Conservation (phyloP, 2,888 invertebrate species). For the Penaeus monodon region DNA sequence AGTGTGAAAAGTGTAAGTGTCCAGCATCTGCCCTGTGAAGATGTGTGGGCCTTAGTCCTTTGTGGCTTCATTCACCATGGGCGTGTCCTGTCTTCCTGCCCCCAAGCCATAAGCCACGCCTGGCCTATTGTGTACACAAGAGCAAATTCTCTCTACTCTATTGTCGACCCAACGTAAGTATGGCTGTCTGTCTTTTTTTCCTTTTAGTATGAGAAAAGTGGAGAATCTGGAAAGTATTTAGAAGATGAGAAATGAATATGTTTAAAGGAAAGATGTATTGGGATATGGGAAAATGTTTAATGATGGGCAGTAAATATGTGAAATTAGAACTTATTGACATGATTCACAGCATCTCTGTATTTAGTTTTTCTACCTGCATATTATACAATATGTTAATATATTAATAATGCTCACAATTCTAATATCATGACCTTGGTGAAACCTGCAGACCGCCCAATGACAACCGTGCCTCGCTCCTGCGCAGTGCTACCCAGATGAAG, state of each 20-base stretch:
- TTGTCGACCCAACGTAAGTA: slow-evolving; percentile 84
- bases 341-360: no score
- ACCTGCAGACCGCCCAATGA: slow-evolving; percentile 89
- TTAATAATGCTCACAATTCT: no score
- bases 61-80: slow-evolving; percentile 90
- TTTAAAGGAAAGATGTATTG: no score
- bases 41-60: slow-evolving; percentile 91
- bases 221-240: neutral
- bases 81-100: slow-evolving; percentile 85
- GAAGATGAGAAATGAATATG: no score
- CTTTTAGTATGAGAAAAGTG: neutral
- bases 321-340: no score
- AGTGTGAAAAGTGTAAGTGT: slow-evolving; percentile 73
- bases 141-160: slow-evolving; percentile 89
- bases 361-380: no score
- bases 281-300: no score
- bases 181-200: neutral
- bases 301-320: no score
- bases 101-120: slow-evolving; percentile 87
- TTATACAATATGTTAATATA: no score
- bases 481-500: slow-evolving; percentile 87
- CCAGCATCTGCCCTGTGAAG: slow-evolving; percentile 77
- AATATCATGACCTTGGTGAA: neutral
- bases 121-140: slow-evolving; percentile 96
- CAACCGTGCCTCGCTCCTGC: slow-evolving; percentile 91